Conservation (phyloP, 2,113 vertebrate genomes). For the Melanotaenia duboulayi region DNA sequence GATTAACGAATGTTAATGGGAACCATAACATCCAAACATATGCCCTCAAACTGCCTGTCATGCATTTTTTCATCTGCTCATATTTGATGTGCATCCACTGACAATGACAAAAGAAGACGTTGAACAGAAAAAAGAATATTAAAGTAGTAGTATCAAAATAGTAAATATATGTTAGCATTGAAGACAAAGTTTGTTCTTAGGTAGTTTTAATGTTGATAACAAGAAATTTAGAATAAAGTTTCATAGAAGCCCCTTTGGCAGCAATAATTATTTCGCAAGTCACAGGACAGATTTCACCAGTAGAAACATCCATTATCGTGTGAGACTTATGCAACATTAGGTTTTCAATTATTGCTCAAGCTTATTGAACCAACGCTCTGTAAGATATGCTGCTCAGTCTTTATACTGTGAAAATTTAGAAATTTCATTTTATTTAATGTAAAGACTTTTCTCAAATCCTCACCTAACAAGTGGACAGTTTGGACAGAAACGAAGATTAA, state of each 20-base stretch:
- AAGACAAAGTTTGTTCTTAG: not conserved
- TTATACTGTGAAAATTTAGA: not conserved
- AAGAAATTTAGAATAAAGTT: not conserved
- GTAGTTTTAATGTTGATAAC: not conserved
- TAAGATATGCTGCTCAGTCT: conserved; percentile 6
- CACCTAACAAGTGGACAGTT: no score
- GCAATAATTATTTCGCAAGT: not conserved
- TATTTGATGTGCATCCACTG: no score
- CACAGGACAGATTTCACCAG: not conserved
- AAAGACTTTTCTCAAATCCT: not conserved
- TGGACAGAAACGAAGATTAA: not conserved
- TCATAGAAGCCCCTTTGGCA: not conserved
- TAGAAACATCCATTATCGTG: not conserved
- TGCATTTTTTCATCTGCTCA: no score
- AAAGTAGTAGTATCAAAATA: no score
- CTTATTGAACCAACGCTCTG: not conserved
- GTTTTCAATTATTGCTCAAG: not conserved
- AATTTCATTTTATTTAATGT: conserved; percentile 15
- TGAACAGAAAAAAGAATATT: no score
- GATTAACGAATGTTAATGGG: no score
- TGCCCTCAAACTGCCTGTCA: no score
- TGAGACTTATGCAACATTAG: not conserved
- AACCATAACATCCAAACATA: no score
- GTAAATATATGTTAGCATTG: no score
- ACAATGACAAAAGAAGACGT: no score